Base-by-base conservation (phyloP, 2,797 vertebrate genomes). In the Ptychadena robeensis region DNA sequence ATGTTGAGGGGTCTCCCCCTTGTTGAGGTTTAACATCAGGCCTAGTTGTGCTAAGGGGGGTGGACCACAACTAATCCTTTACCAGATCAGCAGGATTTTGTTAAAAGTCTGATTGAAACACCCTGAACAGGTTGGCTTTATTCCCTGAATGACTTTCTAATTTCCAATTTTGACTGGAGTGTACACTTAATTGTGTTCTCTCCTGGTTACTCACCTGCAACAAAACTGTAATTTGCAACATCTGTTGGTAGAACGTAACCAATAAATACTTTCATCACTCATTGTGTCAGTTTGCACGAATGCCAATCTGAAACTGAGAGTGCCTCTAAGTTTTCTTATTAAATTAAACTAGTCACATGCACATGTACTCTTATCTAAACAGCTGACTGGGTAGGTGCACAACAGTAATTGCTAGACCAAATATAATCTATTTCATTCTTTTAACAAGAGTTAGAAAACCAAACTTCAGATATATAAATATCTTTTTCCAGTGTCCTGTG, bases 181-280 rank as follows among this genome's bases (percentile, higher is more conserved):
- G 44, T 53, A 53, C 44, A 22, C 22, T 53, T 53, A 53, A 53
- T 53, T 53, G 8, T 53, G 44, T 53, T 53, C 15, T 53, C 44
- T 18, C 18, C 18, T n/a, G 18, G 44, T 22, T 53, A 53, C 14
- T 65, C 59, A 38, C 59, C 73, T 65, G 35, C 15, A 44, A 31
- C 59, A 65, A 18, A 12, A 27, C 61, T 64, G 28, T 76, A 40
- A 65, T 65, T 31, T 44, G 73, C 31, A 28, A 22, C 64, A 63
- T 64, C 61, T 61, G 37, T 38, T 2, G 4, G 4, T 28, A 2
- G 27, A 76, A 37, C 59, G 11, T 63, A 18, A 38, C 59, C 61
- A 64, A 75, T 75, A 75, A 75, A 64, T 25, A 28, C 34, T 38
- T 30, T 40, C 57, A 75, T 75, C 73, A 64, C 73, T 75, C 57